Evolutionary conservation across 2,797 vertebrate species (phyloP).

Genomic region (Passerculus sandwichensis): DNA sequence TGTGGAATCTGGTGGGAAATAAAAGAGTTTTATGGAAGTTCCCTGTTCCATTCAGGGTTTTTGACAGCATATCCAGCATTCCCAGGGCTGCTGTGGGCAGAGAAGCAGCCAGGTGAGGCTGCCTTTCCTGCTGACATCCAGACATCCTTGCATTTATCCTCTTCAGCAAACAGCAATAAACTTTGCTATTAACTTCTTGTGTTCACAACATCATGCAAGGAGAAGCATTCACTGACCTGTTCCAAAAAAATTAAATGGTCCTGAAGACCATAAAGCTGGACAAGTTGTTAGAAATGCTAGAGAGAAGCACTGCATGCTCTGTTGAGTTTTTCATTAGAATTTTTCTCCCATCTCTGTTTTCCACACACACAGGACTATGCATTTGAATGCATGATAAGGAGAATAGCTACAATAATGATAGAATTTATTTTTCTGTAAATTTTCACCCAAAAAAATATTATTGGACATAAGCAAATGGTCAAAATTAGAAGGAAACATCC

Average conservation of each 20-base stretch:
- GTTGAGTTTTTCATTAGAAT: slow-evolving; percentile 16
- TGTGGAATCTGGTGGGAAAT: not conserved
- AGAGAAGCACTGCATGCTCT: not conserved
- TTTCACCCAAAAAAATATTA: not conserved
- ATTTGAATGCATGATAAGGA: not conserved
- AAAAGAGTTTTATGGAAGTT: not conserved
- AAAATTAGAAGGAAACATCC: not conserved
- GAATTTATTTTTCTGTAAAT: not conserved
- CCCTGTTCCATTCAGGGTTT: not conserved
- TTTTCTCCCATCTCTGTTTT: not conserved
- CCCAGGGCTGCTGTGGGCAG: not conserved
- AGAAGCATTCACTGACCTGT: not conserved
- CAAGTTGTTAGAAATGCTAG: not conserved
- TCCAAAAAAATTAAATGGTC: not conserved
- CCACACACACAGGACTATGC: not conserved
- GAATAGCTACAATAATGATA: not conserved
- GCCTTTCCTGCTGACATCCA: not conserved
- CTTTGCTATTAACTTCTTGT: not conserved
- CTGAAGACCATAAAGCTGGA: not conserved
- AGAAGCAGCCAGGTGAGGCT: not conserved
- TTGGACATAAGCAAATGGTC: not conserved
- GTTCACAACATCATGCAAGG: not conserved
- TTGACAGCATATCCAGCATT: not conserved
- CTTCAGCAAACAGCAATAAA: not conserved
- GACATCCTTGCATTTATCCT: not conserved